Percentiles rank a stretch among this genome's conserved stretches.
phyloP scores from a whole-genome alignment of 2,888 invertebrate species.

The Anorthoa munda region DNA sequence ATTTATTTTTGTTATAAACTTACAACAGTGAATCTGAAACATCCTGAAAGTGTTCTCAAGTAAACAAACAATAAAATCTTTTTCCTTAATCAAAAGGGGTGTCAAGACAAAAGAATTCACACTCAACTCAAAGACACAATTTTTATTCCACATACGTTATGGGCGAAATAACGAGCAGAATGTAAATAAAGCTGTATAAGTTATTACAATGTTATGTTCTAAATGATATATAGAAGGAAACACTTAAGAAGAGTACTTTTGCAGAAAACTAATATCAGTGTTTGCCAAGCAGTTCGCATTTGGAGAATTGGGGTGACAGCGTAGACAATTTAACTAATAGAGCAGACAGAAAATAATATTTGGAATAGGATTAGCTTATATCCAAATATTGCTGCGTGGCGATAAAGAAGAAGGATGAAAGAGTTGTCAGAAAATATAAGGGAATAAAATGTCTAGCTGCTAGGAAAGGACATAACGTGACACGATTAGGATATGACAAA shows the following conservation, averaged over 20 bases:
- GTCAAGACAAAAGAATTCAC: constrained; percentile 58
- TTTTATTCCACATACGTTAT: constrained; percentile 56
- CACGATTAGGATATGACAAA: neutral
- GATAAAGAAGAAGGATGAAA: constrained; percentile 37
- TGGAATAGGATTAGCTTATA: constrained; percentile 53
- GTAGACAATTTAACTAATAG: constrained; percentile 73
- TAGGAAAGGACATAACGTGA: constrained; percentile 14
- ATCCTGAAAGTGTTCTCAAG: constrained; percentile 4
- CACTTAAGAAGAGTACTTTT: constrained; percentile 86
- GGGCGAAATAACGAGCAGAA: constrained; percentile 53
- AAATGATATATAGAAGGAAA: constrained; percentile 85
- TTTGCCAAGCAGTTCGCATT: constrained; percentile 88
- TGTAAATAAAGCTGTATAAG: constrained; percentile 64
- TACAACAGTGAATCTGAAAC: constrained; percentile 1
- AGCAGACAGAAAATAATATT: constrained; percentile 66
- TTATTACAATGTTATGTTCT: constrained; percentile 66
- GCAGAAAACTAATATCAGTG: constrained; percentile 87
- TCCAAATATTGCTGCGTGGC: constrained; percentile 41
- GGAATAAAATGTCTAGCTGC: neutral
- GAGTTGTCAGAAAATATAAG: constrained; percentile 16
- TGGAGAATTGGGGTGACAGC: constrained; percentile 86
- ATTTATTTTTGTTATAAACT: constrained; percentile 18
- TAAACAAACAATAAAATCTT: constrained; percentile 54
- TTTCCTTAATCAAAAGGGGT: constrained; percentile 62
- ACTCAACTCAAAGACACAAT: constrained; percentile 44